These are phyloP conservation scores for Achroia grisella DNA, from an alignment of 1,140 invertebrate genomes.

Conservation along the genomic window DNA sequence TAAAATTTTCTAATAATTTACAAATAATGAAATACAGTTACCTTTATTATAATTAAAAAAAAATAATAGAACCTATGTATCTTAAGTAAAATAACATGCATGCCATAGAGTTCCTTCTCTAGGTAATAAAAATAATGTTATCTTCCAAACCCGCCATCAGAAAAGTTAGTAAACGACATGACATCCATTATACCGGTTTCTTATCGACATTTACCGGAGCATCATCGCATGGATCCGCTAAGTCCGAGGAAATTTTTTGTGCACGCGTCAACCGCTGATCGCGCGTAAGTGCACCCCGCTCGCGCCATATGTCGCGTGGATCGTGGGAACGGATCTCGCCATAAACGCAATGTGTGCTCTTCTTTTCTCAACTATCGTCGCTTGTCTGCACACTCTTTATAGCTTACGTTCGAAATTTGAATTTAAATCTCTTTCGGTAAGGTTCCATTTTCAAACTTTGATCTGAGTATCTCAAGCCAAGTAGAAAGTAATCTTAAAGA, in stretches of 20 bases:
- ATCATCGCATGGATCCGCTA: slow-evolving; percentile 58
- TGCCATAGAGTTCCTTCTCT: no score
- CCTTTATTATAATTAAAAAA: no score
- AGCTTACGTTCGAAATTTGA: slow-evolving; percentile 21
- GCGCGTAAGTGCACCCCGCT: slow-evolving; percentile 52
- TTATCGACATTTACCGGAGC: slow-evolving; percentile 28
- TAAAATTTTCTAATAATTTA: no score
- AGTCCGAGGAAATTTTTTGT: slow-evolving; percentile 56
- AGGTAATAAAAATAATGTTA: neutral
- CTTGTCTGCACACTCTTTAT: slow-evolving; percentile 8
- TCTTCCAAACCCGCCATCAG: slow-evolving; percentile 3
- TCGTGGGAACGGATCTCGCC: slow-evolving; percentile 58
- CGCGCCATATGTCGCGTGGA: slow-evolving; percentile 69
- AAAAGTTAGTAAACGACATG: slow-evolving; percentile 12
- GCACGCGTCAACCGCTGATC: slow-evolving; percentile 58
- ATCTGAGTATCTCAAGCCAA: neutral
- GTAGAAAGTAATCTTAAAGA: neutral
- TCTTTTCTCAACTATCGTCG: slow-evolving; percentile 47
- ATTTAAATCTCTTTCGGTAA: slow-evolving; percentile 21
- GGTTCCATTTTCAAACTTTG: slow-evolving; percentile 24
- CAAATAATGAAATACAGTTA: no score
- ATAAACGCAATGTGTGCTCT: slow-evolving; percentile 55
- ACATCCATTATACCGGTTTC: slow-evolving; percentile 28
- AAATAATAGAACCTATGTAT: no score
- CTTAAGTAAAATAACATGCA: no score